Evolutionary conservation across 2,888 invertebrate species (phyloP).

Genomic region (Mythimna albipuncta): DNA sequence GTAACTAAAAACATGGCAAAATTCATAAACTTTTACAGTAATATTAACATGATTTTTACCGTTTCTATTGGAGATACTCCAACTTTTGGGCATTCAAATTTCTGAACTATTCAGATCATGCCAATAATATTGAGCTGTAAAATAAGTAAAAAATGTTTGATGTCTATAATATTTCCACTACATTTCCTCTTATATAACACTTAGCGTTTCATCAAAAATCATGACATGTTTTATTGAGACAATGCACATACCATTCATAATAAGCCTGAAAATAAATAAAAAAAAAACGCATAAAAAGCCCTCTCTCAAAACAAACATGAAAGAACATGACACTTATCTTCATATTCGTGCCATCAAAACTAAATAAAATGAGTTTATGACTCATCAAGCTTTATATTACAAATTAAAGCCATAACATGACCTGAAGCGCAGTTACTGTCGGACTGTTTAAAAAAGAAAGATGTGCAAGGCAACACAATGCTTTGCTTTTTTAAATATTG

Average conservation of each 20-base stretch:
- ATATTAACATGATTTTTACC: too few species aligned
- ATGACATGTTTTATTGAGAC: background rate
- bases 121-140: background rate
- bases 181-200: background rate
- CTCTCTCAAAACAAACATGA: slow-evolving; percentile 14
- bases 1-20: background rate
- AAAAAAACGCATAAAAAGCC: slow-evolving; percentile 37
- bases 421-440: too few species aligned
- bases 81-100: too few species aligned
- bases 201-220: background rate
- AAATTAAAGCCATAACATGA: slow-evolving; percentile 43
- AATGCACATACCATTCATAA: background rate
- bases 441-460: too few species aligned
- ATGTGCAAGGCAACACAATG: too few species aligned
- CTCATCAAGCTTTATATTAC: slow-evolving; percentile 46
- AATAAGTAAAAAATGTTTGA: too few species aligned
- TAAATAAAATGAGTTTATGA: slow-evolving; percentile 54
- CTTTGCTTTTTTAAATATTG: too few species aligned
- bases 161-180: too few species aligned
- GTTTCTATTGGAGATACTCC: too few species aligned
- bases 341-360: slow-evolving; percentile 49
- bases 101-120: too few species aligned
- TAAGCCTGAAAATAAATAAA: slow-evolving; percentile 21
- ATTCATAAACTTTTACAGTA: too few species aligned
- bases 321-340: slow-evolving; percentile 26